A percentile compares a stretch with the other conserved stretches of the same genome.
phyloP scores from a whole-genome alignment of 2,888 invertebrate species.

The Tenthredo distinguenda region DNA sequence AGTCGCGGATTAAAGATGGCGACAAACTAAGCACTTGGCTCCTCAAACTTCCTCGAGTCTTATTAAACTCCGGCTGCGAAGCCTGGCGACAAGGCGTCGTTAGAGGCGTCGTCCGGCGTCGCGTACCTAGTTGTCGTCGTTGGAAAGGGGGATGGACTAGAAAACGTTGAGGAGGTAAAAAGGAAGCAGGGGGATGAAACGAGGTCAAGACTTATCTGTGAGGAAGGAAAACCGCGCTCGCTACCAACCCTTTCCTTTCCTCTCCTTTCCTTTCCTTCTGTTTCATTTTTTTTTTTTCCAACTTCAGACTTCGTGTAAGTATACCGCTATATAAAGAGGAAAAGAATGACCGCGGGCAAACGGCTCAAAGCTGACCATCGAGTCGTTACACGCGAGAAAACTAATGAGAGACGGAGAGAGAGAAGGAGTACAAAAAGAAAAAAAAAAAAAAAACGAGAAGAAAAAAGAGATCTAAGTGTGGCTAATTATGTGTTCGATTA shows the following conservation, averaged over 20 bases:
- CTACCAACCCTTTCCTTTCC: background rate
- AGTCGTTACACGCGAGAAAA: background rate
- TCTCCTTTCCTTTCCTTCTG: background rate
- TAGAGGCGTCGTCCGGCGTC: constrained; percentile 34
- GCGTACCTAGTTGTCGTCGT: background rate
- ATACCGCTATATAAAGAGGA: background rate
- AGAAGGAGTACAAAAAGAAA: background rate
- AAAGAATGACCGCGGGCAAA: constrained; percentile 4
- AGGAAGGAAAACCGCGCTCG: background rate
- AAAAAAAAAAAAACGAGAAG: background rate
- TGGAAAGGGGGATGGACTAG: background rate
- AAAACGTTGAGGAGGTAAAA: background rate
- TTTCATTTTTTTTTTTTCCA: too few species aligned
- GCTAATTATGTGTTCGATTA: background rate
- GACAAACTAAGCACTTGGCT: constrained; percentile 40
- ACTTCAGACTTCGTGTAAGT: background rate
- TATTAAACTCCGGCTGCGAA: constrained; percentile 34
- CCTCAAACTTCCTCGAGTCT: constrained; percentile 33
- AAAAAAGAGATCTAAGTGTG: background rate
- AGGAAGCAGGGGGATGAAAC: background rate
- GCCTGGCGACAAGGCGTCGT: constrained; percentile 34
- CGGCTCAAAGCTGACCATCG: background rate
- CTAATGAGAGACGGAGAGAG: background rate
- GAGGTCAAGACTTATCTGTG: constrained; percentile 24
- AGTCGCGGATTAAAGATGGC: background rate